Evolutionary conservation across 2,888 invertebrate species (phyloP).

Genomic region (Caenorhabditis sp.): DNA sequence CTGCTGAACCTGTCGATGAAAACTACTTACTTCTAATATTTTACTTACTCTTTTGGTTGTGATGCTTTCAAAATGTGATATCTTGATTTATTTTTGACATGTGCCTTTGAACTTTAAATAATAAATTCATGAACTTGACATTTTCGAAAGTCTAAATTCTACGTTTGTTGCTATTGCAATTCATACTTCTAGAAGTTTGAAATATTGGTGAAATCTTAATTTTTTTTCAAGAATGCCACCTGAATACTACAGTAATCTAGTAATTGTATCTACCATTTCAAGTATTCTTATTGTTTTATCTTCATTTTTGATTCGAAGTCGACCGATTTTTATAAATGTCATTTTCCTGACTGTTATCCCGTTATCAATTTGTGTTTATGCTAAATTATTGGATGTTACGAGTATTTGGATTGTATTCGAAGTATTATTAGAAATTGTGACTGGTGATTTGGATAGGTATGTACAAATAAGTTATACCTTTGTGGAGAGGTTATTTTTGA

Average conservation of each 20-base stretch:
- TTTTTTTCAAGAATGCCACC: slow-evolving; percentile 12
- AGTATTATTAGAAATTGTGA: slow-evolving; percentile 18
- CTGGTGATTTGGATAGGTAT: slow-evolving; percentile 7
- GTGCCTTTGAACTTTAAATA: not conserved
- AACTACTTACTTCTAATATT: not conserved
- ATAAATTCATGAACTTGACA: not conserved
- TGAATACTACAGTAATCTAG: slow-evolving; percentile 31
- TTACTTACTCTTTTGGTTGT: not conserved
- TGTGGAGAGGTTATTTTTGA: slow-evolving; percentile 18
- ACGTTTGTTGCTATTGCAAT: not conserved
- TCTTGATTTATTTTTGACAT: not conserved
- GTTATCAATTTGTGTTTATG: slow-evolving; percentile 14
- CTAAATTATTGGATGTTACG: slow-evolving; percentile 7
- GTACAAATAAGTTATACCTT: not conserved
- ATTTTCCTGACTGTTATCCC: slow-evolving; percentile 13
- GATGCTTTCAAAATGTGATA: slow-evolving; percentile 6
- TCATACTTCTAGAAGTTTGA: not conserved
- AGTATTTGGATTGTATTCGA: slow-evolving; percentile 14
- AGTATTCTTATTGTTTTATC: slow-evolving; percentile 13
- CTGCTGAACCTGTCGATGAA: not conserved
- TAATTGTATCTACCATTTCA: slow-evolving; percentile 14
- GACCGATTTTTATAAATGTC: slow-evolving; percentile 20
- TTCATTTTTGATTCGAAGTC: not conserved
- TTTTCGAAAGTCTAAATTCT: slow-evolving; percentile 1
- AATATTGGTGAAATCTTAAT: not conserved